Conservation (phyloP, 1,140 invertebrate species). For the Ostrea edulis region DNA sequence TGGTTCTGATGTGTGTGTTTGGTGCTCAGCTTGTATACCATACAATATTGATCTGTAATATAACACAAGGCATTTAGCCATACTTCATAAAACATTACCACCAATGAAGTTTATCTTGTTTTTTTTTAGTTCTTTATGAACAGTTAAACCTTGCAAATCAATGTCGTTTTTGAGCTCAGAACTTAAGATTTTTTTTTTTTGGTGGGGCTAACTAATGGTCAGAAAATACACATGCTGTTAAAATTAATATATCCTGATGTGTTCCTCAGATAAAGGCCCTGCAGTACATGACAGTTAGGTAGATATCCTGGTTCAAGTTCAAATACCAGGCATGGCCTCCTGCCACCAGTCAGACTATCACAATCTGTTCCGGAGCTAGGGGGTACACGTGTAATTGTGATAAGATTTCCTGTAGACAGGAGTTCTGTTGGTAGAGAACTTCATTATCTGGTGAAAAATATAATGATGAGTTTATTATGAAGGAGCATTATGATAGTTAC, state of each 20-base stretch:
- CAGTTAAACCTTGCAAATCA: not conserved
- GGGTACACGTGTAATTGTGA: conserved; percentile 15
- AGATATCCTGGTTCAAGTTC: not conserved
- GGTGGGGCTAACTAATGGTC: not conserved
- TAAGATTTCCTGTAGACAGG: not conserved
- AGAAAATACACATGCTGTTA: conserved; percentile 19
- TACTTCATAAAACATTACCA: not conserved
- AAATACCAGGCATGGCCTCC: conserved; percentile 19
- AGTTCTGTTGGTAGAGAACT: not conserved
- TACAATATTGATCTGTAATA: not conserved
- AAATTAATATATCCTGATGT: not conserved
- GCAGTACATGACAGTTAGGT: not conserved
- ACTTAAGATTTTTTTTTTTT: not conserved
- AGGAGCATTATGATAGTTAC: not conserved
- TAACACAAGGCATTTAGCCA: not conserved
- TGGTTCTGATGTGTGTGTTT: not conserved
- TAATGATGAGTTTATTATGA: not conserved
- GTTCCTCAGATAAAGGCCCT: not conserved
- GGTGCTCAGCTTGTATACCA: not conserved
- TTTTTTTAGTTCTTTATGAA: not conserved
- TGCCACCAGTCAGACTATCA: conserved; percentile 24
- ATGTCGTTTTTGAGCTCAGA: not conserved
- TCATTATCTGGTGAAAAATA: not conserved
- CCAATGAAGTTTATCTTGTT: not conserved
- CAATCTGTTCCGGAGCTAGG: not conserved